Percentiles rank a stretch among this genome's conserved stretches.
Conservation (phyloP, 2,113 vertebrate species). For the Leuciscus idus region DNA sequence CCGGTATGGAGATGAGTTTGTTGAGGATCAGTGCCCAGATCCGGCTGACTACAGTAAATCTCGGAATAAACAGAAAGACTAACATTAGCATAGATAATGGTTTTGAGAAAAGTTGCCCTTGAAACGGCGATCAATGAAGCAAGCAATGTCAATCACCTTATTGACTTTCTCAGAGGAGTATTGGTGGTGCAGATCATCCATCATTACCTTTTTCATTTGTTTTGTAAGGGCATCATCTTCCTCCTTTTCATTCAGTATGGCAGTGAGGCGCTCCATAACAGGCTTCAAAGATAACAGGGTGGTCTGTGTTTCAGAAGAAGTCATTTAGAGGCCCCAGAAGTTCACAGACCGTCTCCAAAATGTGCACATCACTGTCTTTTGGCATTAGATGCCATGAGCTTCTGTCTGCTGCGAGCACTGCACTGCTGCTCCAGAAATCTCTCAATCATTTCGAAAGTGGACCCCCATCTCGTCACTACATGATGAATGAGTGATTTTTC, state of each 20-base stretch:
- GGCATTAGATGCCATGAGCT: not conserved
- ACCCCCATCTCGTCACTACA: conserved; percentile 12
- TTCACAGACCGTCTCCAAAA: not conserved
- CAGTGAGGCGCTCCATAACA: conserved; percentile 4
- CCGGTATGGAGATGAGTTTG: no score
- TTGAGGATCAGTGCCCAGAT: no score
- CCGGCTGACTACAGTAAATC: no score
- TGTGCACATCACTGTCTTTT: not conserved
- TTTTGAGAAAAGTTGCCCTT: not conserved
- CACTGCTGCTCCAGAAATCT: conserved; percentile 18
- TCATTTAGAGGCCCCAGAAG: conserved; percentile 11
- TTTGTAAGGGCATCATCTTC: not conserved
- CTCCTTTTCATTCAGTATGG: not conserved
- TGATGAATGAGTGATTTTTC: conserved; percentile 26
- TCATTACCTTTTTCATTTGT: not conserved
- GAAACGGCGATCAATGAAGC: not conserved
- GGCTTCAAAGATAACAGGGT: not conserved
- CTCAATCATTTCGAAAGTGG: conserved; percentile 21
- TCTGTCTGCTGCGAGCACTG: conserved; percentile 5
- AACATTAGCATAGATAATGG: no score
- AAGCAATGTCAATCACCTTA: not conserved
- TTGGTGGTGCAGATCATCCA: not conserved
- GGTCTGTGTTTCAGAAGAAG: conserved; percentile 10
- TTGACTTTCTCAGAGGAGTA: not conserved
- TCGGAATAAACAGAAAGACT: no score